Percentiles rank a stretch among this genome's conserved stretches.
phyloP scores from a whole-genome alignment of 1,140 invertebrate species.

The Microplitis demolitor region DNA sequence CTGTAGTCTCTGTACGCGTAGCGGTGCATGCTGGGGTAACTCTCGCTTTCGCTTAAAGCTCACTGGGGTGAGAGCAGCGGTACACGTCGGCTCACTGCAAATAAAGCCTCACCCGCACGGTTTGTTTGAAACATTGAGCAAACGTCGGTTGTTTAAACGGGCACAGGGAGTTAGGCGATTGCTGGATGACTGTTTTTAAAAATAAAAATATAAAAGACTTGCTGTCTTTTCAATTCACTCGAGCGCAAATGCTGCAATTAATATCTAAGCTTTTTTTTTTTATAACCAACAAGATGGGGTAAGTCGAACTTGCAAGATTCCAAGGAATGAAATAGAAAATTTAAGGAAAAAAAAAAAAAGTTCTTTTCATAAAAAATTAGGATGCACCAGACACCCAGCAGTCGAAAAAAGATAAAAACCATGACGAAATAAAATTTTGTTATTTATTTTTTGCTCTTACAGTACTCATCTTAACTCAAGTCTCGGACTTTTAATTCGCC shows the following conservation, averaged over 20 bases:
- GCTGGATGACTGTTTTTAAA: slow-evolving; percentile 27
- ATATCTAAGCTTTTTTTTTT: background rate
- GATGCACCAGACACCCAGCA: too few relatives aligned
- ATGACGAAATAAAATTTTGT: too few relatives aligned
- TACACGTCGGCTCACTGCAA: slow-evolving; percentile 43
- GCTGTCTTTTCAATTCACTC: slow-evolving; percentile 10
- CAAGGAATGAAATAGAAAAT: background rate
- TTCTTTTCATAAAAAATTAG: background rate
- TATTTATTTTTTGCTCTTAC: background rate
- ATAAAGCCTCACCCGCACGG: slow-evolving; percentile 44
- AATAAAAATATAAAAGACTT: slow-evolving; percentile 23
- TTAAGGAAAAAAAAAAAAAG: background rate
- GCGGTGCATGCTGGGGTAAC: background rate
- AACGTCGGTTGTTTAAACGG: slow-evolving; percentile 48
- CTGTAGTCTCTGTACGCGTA: background rate
- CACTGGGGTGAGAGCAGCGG: slow-evolving; percentile 5
- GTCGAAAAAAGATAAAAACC: too few relatives aligned
- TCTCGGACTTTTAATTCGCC: slow-evolving; percentile 1
- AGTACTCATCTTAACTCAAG: background rate
- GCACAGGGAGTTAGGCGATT: slow-evolving; percentile 34
- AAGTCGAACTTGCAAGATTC: too few relatives aligned
- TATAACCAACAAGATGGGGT: too few relatives aligned
- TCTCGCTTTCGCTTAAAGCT: slow-evolving; percentile 2
- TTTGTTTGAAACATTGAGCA: slow-evolving; percentile 51
- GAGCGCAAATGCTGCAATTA: background rate